Evolutionary conservation across 2,888 invertebrate genomes (phyloP), one percentile per base, ranked within the genome.

Genomic region (Yponomeuta evonymella): DNA sequence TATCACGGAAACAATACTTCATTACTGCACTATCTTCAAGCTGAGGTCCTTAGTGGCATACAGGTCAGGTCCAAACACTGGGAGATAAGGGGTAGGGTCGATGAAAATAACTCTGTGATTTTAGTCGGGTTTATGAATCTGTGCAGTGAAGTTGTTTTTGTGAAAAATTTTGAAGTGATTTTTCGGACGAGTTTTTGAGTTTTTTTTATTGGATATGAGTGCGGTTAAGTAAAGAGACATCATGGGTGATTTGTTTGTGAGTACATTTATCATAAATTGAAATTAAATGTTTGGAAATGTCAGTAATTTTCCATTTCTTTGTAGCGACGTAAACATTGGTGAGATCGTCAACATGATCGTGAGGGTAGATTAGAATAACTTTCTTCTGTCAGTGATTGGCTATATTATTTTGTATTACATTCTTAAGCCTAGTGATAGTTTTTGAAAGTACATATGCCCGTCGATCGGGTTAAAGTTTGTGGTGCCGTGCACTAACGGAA

Each of bases 191-290:
- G 29, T 58, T 0, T 58, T 12, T 58, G 51, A 33, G 33, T 4
- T 33, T 33, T 15, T 58, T 58, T 58, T 58, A 12, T 58, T 1
- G 51, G 64, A 10, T 29, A 64, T 64, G 64, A 23, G 10, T 10
- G 23, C 9, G 64, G n/a, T 23, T 0, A 2, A n/a, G 23, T 64
- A 11, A 64, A 29, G 10, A 29, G 29, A 15, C n/a, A 62, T 10
- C 23, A 64, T 64, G 64, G 64, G 64, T 64, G 64, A 64, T 64
- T 29, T 64, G 10, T 10, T 64, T 10, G 64, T 64, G n/a, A 64
- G 64, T 64, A 8, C 5, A 43, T 64, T 43, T 33, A 33, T 33
- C 33, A 2, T 33, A 33, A 1, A 33, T 33, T 33, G 33, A 33
- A 33, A 33, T 33, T 8, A 43, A 43, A 43, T 43, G 43, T 43